phyloP scores from a whole-genome alignment of 2,797 vertebrate genomes.

The Artibeus jamaicensis region DNA sequence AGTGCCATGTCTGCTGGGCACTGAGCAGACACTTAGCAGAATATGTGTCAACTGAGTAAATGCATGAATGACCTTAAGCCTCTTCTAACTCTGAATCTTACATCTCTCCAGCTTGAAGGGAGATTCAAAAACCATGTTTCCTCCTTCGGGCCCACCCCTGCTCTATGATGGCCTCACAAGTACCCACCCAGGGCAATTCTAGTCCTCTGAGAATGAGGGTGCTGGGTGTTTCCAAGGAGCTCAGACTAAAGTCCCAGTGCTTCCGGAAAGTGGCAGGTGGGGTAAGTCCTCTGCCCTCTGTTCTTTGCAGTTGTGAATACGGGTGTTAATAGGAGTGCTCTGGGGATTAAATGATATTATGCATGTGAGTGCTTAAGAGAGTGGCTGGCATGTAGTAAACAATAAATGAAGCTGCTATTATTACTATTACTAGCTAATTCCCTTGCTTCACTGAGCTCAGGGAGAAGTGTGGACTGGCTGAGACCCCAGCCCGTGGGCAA shows the following conservation, averaged over 20 bases:
- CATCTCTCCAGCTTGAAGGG: not conserved
- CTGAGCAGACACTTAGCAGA: not conserved
- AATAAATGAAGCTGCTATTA: not conserved
- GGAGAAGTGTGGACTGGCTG: not conserved
- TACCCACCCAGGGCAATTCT: fast-evolving
- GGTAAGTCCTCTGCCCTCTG: not conserved
- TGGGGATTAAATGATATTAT: not conserved
- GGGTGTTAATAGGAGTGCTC: fast-evolving
- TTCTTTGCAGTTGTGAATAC: not conserved
- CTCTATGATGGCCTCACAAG: not conserved
- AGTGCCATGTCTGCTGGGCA: not conserved
- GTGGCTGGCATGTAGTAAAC: not conserved
- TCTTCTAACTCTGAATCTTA: not conserved
- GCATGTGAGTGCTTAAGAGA: not conserved
- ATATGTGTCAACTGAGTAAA: not conserved
- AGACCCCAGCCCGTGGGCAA: not conserved
- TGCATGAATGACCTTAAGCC: not conserved
- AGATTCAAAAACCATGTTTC: not conserved
- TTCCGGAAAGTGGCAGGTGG: not conserved
- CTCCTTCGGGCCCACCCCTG: not conserved
- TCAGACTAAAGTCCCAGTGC: fast-evolving
- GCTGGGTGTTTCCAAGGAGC: not conserved
- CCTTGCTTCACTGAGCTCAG: not conserved
- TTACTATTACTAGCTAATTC: not conserved
- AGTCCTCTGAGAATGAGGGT: not conserved